phyloP scores from a whole-genome alignment of 2,113 vertebrate genomes.

The Megaceryle maxima region DNA sequence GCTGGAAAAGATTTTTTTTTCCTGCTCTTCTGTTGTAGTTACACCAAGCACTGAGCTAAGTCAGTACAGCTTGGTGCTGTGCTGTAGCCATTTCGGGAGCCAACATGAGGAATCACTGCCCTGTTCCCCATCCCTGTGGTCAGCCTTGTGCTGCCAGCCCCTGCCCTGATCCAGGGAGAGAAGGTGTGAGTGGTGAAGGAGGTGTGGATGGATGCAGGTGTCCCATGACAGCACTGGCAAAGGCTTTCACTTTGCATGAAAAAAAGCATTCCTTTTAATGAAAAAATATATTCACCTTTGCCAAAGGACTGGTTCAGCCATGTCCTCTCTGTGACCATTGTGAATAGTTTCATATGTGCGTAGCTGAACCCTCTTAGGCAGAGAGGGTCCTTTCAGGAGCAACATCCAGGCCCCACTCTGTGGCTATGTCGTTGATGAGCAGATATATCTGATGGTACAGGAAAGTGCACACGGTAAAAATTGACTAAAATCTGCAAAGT shows the following conservation, averaged over 20 bases:
- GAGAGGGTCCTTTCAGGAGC: neutral
- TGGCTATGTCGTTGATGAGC: neutral
- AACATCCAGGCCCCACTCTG: neutral
- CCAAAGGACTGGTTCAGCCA: neutral
- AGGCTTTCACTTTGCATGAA: neutral
- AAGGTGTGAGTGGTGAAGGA: neutral
- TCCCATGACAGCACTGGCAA: neutral
- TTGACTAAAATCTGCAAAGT: neutral
- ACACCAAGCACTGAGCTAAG: neutral
- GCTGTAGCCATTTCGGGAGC: accelerated
- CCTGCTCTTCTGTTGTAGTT: neutral
- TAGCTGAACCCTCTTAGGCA: neutral
- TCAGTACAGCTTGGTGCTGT: neutral
- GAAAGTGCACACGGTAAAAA: neutral
- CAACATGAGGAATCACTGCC: neutral
- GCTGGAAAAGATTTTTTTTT: neutral
- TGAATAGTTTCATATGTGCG: neutral
- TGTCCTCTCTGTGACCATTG: neutral
- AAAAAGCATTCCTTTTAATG: neutral
- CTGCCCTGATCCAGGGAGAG: accelerated
- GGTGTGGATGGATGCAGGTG: neutral
- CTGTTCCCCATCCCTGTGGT: neutral
- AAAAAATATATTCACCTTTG: neutral
- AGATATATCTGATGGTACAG: neutral
- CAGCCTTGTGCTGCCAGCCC: neutral